phyloP scores from a whole-genome alignment of 2,888 invertebrate species.

The Protonemura montana region DNA sequence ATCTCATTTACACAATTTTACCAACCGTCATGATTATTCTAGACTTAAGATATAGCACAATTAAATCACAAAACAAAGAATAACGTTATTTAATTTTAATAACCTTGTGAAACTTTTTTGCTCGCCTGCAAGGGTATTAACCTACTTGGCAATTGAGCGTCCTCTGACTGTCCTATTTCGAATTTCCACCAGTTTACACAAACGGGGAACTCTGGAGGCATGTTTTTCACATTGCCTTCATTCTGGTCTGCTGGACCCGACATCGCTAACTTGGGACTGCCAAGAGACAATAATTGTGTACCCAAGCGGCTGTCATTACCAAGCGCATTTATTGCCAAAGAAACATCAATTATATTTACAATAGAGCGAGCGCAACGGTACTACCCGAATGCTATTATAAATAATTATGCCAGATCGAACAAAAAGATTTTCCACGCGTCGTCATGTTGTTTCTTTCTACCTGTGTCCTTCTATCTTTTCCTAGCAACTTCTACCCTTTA shows the following conservation, averaged over 20 bases:
- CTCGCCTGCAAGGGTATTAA: constrained; percentile 1
- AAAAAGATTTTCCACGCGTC: background rate
- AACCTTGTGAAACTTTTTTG: background rate
- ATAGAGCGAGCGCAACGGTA: background rate
- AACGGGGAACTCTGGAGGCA: background rate
- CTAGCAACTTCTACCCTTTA: too few relatives aligned
- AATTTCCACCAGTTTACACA: background rate
- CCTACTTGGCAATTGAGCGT: background rate
- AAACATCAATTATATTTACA: background rate
- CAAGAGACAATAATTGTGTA: background rate
- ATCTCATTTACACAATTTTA: background rate
- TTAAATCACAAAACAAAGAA: background rate
- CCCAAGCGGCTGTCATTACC: constrained; percentile 7
- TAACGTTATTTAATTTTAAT: background rate
- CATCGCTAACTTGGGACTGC: background rate
- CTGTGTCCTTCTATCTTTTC: too few relatives aligned
- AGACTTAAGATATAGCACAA: background rate
- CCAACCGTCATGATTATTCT: background rate
- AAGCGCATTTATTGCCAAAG: background rate
- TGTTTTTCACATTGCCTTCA: background rate
- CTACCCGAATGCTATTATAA: background rate
- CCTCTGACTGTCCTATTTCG: background rate
- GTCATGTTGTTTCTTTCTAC: too few relatives aligned
- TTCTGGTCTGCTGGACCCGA: background rate
- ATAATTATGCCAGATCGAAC: background rate